Percentiles rank a stretch among this genome's conserved stretches.
Conservation (phyloP, 30 jellyfish, hydroid and myxozoan genomes). For the Morbakka virulenta region DNA sequence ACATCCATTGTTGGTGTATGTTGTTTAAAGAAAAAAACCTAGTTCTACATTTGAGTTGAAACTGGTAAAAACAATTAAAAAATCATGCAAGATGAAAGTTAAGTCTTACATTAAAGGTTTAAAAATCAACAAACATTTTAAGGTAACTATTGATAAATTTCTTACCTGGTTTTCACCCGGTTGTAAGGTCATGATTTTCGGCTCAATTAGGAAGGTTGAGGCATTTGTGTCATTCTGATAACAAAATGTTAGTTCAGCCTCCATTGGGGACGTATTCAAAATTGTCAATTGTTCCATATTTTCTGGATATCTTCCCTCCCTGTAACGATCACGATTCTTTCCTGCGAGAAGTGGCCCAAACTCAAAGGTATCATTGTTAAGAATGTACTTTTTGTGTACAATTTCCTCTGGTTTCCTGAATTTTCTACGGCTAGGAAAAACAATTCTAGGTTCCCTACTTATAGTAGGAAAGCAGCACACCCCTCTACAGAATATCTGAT, state of each 20-base stretch:
- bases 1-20: too few species aligned
- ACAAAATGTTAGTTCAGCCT: constrained; percentile 82
- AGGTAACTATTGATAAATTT: not conserved
- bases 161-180: constrained; percentile 94
- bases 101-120: not conserved
- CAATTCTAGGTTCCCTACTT: constrained; percentile 93
- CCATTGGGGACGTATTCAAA: constrained; percentile 79
- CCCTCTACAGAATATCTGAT: constrained; percentile 94
- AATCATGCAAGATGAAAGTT: not conserved
- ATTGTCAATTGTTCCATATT: constrained; percentile 87
- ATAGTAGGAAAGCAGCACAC: constrained; percentile 90
- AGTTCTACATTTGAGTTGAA: too few species aligned
- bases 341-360: constrained; percentile 98
- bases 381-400: constrained; percentile 70
- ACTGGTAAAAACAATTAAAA: not conserved
- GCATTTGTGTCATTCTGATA: constrained; percentile 86
- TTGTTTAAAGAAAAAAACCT: too few species aligned
- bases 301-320: constrained; percentile 97
- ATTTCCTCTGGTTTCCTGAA: constrained; percentile 78
- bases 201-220: constrained; percentile 83
- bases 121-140: not conserved
- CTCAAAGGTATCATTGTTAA: constrained; percentile 74
- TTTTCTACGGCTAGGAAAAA: constrained; percentile 89
- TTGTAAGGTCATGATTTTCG: constrained; percentile 49
- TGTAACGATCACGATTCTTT: constrained; percentile 90